Evolutionary conservation across 1,140 invertebrate species (phyloP).

Genomic region (Odontomachus brunneus): DNA sequence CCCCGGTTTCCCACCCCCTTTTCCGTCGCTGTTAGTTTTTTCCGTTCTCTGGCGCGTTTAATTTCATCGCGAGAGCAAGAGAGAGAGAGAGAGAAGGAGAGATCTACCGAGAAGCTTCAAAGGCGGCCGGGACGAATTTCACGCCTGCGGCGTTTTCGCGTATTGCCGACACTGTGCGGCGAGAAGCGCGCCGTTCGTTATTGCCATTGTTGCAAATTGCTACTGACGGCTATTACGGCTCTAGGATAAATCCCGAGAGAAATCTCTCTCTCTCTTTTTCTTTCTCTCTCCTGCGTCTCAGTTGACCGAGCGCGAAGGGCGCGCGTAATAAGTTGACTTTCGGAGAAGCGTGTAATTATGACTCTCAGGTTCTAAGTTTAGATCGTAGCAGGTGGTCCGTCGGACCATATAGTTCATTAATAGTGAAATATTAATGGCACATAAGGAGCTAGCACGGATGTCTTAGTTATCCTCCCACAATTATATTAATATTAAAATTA

Average conservation of each 20-base stretch:
- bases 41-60: conserved; percentile 28
- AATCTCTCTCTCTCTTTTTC: background rate
- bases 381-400: background rate
- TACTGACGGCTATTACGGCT: conserved; percentile 3
- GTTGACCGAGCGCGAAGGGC: conserved; percentile 21
- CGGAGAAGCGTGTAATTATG: conserved; percentile 35
- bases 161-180: background rate
- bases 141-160: conserved; percentile 9
- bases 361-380: conserved; percentile 1
- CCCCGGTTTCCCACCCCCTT: no score
- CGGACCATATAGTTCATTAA: background rate
- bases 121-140: conserved; percentile 51
- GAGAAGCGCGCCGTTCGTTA: conserved; percentile 48
- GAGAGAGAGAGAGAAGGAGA: no score
- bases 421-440: no score
- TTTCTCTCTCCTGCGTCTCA: background rate
- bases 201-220: conserved; percentile 46
- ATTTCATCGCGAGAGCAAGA: conserved; percentile 51
- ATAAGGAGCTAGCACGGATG: no score
- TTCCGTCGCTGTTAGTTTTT: background rate
- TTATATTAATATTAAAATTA: no score
- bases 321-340: conserved; percentile 50
- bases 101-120: background rate
- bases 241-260: conserved; percentile 33
- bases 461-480: no score